Conservation (phyloP, 30 jellyfish, hydroid and myxozoan species). For the Pelagia noctiluca region DNA sequence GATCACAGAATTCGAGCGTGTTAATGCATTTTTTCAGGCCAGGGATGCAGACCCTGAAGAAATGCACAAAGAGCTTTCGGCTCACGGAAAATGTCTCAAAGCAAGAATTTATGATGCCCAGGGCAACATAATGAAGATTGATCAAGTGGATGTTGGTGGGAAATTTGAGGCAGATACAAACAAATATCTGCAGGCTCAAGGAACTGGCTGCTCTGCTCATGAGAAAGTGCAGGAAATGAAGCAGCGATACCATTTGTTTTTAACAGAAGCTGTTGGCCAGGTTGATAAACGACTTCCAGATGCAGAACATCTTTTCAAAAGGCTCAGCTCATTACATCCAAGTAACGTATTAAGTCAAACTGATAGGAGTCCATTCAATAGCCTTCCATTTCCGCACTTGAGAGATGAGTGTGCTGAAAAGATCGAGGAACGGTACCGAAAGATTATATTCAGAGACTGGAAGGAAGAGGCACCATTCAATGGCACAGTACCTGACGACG, state of each 20-base stretch:
- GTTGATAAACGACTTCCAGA: conserved; percentile 67
- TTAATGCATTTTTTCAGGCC: conserved; percentile 71
- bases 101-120: conserved; percentile 49
- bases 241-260: conserved; percentile 45
- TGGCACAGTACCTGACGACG: conserved; percentile 43
- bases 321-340: conserved; percentile 49
- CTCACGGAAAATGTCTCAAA: conserved; percentile 44
- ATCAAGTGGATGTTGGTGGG: conserved; percentile 63
- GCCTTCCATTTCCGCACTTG: conserved; percentile 66
- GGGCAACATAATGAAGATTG: conserved; percentile 21
- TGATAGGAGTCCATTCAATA: conserved; percentile 22
- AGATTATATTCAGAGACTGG: conserved; percentile 47
- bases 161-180: conserved; percentile 50
- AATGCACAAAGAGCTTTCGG: conserved; percentile 32
- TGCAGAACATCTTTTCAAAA: conserved; percentile 45
- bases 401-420: conserved; percentile 8
- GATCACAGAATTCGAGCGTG: conserved; percentile 66
- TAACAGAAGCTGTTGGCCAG: conserved; percentile 49
- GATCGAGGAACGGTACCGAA: conserved; percentile 75
- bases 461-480: conserved; percentile 44
- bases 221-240: conserved; percentile 13
- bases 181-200: not conserved
- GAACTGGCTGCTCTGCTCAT: not conserved
- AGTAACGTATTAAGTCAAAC: conserved; percentile 47
- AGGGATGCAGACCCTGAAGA: conserved; percentile 75